Evolutionary conservation across 1,140 invertebrate species (phyloP), one percentile per base, ranked within the genome.

Genomic region (Listronotus bonariensis): DNA sequence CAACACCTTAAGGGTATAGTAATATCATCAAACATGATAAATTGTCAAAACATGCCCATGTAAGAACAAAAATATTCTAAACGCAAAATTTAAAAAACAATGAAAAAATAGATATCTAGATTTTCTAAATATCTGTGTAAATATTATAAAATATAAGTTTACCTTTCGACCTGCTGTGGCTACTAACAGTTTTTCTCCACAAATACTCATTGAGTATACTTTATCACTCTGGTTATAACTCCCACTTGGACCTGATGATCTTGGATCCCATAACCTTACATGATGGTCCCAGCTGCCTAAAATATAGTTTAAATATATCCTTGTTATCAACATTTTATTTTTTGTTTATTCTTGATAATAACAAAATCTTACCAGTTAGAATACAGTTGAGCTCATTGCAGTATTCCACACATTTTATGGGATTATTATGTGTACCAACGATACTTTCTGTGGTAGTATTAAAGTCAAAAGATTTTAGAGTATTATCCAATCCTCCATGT

Each of bases 141-240:
- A n/a, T 6, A 43, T n/a, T n/a, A n/a, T n/a, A n/a, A n/a, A n/a
- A n/a, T n/a, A n/a, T n/a, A n/a, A n/a, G 26, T 26, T 48, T 53
- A 96, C 94, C 81, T 95, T 92, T 26, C 97, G 82, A 43, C 93
- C 93, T 0, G 93, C 92, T 51, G 97, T 99, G 0, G 96, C 98
- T 41, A 99, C 96, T 26, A 99, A 91, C 73, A 99, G 87, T 78
- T 95, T 94, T 75, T 99, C 95, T 45, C 96, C 96, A 76, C 94
- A 93, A 20, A 97, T 88, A 62, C 93, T 94, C 86, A 99, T 90
- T 59, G 94, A 95, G 78, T 96, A 97, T 0, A 96, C 73, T 67
- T 78, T 77, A 77, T 97, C 96, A 46, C 93, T 91, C 79, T 98
- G 95, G 68, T 93, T 87, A 76, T 94, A 96, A 62, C 88, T 92